Percentiles rank a stretch among this genome's conserved stretches.
phyloP scores from a whole-genome alignment of 2,113 vertebrate species.

The Myotis lucifugus region DNA sequence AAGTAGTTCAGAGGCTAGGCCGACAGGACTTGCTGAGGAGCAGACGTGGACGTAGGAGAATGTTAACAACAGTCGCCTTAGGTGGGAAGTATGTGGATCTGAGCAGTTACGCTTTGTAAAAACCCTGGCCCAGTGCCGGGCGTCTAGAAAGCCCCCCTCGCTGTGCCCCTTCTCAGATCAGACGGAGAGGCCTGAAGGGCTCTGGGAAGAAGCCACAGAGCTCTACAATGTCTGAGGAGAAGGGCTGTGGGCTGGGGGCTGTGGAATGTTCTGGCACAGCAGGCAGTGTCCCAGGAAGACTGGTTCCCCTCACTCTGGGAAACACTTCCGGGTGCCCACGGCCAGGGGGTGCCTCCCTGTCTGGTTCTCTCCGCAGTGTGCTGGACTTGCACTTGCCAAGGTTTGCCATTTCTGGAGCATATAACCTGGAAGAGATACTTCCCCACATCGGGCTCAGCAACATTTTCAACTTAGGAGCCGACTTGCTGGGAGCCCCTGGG shows the following conservation, averaged over 20 bases:
- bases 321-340: neutral
- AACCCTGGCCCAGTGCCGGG: neutral
- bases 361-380: constrained; percentile 31
- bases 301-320: rapidly evolving
- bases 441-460: constrained; percentile 35
- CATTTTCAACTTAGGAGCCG: neutral
- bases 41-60: neutral
- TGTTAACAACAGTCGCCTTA: neutral
- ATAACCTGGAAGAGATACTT: constrained; percentile 59
- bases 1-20: too few relatives aligned
- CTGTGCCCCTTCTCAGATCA: neutral
- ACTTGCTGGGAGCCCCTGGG: constrained; percentile 38
- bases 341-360: neutral
- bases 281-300: neutral
- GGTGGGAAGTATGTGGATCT: neutral
- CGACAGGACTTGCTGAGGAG: too few relatives aligned
- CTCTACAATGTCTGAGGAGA: too few relatives aligned
- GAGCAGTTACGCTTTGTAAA: neutral
- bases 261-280: neutral
- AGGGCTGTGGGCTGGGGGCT: too few relatives aligned
- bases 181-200: too few relatives aligned
- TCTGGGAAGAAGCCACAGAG: neutral
- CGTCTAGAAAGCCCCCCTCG: neutral
- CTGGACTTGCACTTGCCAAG: constrained; percentile 65
- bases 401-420: constrained; percentile 43